A percentile compares a stretch with the other conserved stretches of the same genome.
Evolutionary conservation across 2,888 invertebrate genomes (phyloP).

Genomic region (Gisinianus flammeolus): DNA sequence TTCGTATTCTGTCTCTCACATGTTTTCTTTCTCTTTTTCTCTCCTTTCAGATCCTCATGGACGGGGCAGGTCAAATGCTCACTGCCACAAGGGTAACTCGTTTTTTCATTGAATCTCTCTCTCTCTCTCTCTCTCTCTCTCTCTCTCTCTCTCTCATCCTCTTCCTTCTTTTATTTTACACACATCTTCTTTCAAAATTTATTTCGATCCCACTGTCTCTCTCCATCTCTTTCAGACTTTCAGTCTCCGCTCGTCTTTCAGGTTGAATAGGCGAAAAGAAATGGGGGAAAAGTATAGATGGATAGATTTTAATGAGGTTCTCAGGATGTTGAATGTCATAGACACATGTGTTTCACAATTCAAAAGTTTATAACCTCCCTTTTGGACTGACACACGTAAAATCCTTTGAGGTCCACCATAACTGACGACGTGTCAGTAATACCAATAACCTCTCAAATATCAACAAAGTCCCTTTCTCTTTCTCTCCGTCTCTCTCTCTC

Average conservation of each 20-base stretch:
- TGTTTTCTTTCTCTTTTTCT: no score
- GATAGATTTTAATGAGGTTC: conserved; percentile 24
- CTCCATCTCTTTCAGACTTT: no score
- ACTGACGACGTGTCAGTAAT: conserved; percentile 24
- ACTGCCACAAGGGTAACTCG: conserved; percentile 20
- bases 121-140: background rate
- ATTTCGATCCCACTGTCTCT: background rate
- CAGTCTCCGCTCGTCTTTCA: background rate
- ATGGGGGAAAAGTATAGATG: background rate
- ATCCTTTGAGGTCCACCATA: conserved; percentile 30
- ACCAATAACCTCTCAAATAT: background rate
- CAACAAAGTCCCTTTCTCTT: background rate
- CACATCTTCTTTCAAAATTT: conserved; percentile 11
- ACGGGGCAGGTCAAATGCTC: conserved; percentile 32
- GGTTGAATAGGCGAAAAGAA: background rate
- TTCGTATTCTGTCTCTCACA: no score
- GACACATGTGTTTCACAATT: conserved; percentile 35
- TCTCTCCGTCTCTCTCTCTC: no score
- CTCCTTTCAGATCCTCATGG: conserved; percentile 34
- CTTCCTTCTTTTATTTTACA: conserved; percentile 5
- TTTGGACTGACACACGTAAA: conserved; percentile 25
- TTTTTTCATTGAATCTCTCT: background rate
- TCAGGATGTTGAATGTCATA: conserved; percentile 30
- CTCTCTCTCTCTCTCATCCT: background rate
- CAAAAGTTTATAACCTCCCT: conserved; percentile 31